Percentiles rank a stretch among this genome's conserved stretches.
These are phyloP conservation scores for Lepidocolaptes lacrymiger DNA, from an alignment of 2,797 vertebrate species.

Conservation along the genomic window DNA sequence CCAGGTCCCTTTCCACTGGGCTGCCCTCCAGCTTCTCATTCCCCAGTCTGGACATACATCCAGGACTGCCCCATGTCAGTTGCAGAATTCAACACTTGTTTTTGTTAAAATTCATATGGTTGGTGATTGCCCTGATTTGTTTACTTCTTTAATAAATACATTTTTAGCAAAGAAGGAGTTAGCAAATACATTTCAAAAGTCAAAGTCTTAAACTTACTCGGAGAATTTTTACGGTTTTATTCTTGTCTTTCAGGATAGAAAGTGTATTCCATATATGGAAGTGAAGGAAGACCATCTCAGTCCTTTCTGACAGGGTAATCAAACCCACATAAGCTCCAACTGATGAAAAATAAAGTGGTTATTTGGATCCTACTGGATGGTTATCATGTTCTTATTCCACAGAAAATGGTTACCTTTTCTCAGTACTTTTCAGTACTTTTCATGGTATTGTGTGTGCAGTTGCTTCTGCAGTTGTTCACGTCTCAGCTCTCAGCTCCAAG, in stretches of 20 bases:
- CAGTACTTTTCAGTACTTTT: not conserved
- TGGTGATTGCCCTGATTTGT: not conserved
- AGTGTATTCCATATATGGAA: not conserved
- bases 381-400: not conserved
- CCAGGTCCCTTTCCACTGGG: fast-evolving
- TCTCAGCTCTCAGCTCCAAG: not conserved
- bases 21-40: not conserved
- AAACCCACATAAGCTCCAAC: not conserved
- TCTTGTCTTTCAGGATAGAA: not conserved
- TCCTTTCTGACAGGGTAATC: not conserved
- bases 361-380: not conserved
- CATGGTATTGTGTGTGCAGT: not conserved
- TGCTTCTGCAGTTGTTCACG: not conserved
- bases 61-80: not conserved
- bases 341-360: not conserved
- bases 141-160: not conserved
- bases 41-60: not conserved
- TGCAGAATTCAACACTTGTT: not conserved
- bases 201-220: not conserved
- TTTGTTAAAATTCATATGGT: not conserved
- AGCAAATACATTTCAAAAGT: not conserved
- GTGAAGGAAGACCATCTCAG: not conserved
- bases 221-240: not conserved
- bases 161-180: not conserved
- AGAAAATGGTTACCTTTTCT: not conserved